Percentiles rank a stretch among this genome's conserved stretches.
These are phyloP conservation scores for Synanthedon andrenaeformis DNA, from an alignment of 2,888 invertebrate species.

Conservation along the genomic window DNA sequence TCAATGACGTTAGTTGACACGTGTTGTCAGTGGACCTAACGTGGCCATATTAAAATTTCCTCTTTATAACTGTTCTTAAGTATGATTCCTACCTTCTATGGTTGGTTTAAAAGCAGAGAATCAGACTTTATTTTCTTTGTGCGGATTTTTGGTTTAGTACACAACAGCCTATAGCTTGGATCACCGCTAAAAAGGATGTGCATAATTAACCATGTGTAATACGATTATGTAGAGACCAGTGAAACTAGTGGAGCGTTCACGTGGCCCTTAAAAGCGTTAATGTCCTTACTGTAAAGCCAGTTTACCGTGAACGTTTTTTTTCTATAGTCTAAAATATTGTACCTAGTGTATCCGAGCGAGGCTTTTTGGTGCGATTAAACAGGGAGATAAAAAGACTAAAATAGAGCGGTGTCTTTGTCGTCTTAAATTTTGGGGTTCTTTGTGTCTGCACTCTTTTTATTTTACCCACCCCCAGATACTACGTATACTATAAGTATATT, in stretches of 20 bases:
- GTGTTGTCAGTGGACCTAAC: too few species aligned
- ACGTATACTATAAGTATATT: too few species aligned
- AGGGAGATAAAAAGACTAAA: background rate
- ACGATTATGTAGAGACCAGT: constrained; percentile 37
- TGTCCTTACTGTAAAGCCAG: constrained; percentile 14
- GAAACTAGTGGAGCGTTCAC: constrained; percentile 25
- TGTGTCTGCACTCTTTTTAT: too few species aligned
- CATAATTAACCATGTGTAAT: constrained; percentile 59
- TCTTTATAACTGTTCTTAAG: too few species aligned
- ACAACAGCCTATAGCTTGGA: constrained; percentile 1
- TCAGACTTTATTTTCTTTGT: background rate
- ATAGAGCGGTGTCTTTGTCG: background rate
- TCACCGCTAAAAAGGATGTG: constrained; percentile 30
- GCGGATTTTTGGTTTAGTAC: background rate
- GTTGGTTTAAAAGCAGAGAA: too few species aligned
- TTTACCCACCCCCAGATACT: too few species aligned
- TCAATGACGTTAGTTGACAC: too few species aligned
- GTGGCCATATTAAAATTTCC: too few species aligned
- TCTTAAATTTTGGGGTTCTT: too few species aligned
- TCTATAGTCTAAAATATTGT: background rate
- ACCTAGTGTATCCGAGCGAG: background rate
- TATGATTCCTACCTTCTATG: too few species aligned
- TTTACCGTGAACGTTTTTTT: constrained; percentile 20
- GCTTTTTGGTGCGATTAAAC: background rate
- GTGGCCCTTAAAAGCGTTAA: constrained; percentile 18